Evolutionary conservation across 2,888 invertebrate species (phyloP).

Genomic region (Pyrrhosoma nymphula): DNA sequence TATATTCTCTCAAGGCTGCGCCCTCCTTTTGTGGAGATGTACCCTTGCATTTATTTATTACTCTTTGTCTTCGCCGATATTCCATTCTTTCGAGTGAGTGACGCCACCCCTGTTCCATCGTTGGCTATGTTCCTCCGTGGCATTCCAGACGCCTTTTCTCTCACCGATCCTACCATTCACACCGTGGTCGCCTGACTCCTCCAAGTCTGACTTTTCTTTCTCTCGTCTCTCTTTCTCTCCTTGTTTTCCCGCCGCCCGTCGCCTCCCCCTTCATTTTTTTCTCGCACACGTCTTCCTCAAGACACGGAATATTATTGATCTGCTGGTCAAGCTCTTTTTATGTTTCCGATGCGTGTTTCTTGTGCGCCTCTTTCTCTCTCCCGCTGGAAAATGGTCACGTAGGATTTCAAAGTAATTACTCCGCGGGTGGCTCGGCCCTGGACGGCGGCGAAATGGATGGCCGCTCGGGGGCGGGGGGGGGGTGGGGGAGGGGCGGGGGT

Average conservation of each 20-base stretch:
- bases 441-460: constrained; percentile 2
- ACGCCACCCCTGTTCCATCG: not conserved
- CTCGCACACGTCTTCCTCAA: not conserved
- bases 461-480: not conserved
- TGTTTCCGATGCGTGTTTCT: constrained; percentile 36
- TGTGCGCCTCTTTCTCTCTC: not conserved
- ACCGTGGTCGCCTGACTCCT: not conserved
- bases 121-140: too few species aligned
- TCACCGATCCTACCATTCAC: not conserved
- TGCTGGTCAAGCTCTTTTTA: constrained; percentile 49
- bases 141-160: too few species aligned
- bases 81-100: not conserved
- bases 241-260: not conserved
- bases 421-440: constrained; percentile 53
- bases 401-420: constrained; percentile 67
- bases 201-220: not conserved
- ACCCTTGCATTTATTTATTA: not conserved
- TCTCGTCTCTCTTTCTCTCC: not conserved
- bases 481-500: not conserved
- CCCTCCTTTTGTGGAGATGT: not conserved
- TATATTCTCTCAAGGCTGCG: constrained; percentile 23
- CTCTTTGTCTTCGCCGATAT: not conserved
- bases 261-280: not conserved
- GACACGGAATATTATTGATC: constrained; percentile 52
- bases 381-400: constrained; percentile 42